Evolutionary conservation across 2,113 vertebrate species (phyloP), one percentile per base, ranked within the genome.

Genomic region (Cebidichthys violaceus): DNA sequence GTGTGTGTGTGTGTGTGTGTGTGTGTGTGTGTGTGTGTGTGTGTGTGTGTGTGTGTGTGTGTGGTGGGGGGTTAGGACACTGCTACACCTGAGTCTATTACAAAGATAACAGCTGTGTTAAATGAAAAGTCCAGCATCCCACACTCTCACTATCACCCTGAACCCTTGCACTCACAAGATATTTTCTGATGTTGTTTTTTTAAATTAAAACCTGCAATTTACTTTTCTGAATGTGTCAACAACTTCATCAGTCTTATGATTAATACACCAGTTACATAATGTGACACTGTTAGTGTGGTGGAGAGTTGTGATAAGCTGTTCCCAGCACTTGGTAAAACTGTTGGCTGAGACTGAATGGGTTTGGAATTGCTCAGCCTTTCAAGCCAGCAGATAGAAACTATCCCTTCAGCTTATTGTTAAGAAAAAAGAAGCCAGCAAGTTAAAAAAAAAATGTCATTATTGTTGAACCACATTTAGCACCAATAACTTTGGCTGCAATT

Each of bases 181-280:
- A 52, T 75, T 80, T 43, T 73, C 18, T 7, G 35, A 15, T 31
- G 39, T 27, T 59, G 1, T 67, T 75, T 75, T 22, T 4, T 47
- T 14, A 75, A 77, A 82, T 71, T 0, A 59, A 69, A 67, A 24
- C 20, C 17, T 55, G 54, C 22, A 59, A 39, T 71, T 75, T 47
- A 52, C 54, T 69, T 66, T 68, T 66, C 13, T 67, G 15, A 22
- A 18, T 8, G 39, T 27, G 22, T 45, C 33, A 82, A 41, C 54
- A 45, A 47, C 50, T 65, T 87, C 15, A 47, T 75, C 72, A 20
- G 54, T 31, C 64, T 71, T 15, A 68, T 83, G 39, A 86, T 74
- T 80, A 84, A 80, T 31, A 61, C 33, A 6, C 18, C 31, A 29
- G 71, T 75, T 88, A 27, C 68, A 74, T 85, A 82, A 86, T 10